Percentiles rank a stretch among this genome's conserved stretches.
phyloP scores from a whole-genome alignment of 2,888 invertebrate genomes.

The Drosophila peninsularis region DNA sequence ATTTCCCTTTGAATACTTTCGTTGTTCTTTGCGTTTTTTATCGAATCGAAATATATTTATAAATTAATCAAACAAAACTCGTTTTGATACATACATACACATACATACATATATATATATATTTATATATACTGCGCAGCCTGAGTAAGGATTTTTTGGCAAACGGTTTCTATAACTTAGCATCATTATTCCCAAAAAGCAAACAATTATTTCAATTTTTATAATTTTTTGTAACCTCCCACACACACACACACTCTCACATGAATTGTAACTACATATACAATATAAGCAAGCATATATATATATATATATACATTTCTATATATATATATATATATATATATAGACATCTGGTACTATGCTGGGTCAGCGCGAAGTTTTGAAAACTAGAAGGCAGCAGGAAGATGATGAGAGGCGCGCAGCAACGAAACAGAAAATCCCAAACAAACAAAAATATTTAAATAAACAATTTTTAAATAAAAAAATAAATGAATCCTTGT shows the following conservation, averaged over 20 bases:
- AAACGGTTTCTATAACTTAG: slow-evolving; percentile 34
- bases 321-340: slow-evolving; percentile 11
- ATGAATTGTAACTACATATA: slow-evolving; percentile 32
- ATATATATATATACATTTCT: slow-evolving; percentile 24
- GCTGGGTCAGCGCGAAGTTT: slow-evolving; percentile 35
- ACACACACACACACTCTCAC: slow-evolving; percentile 18
- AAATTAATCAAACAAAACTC: slow-evolving; percentile 9
- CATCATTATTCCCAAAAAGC: slow-evolving; percentile 18
- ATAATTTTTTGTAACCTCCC: slow-evolving; percentile 10
- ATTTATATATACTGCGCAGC: slow-evolving; percentile 16
- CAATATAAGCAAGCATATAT: slow-evolving; percentile 22
- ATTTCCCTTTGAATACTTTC: neutral
- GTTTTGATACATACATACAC: slow-evolving; percentile 14
- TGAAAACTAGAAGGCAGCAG: slow-evolving; percentile 30
- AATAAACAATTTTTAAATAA: slow-evolving; percentile 80
- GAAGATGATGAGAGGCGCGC: slow-evolving; percentile 17
- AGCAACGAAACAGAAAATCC: slow-evolving; percentile 41
- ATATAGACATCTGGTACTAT: slow-evolving; percentile 29
- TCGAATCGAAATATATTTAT: slow-evolving; percentile 12
- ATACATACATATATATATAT: neutral
- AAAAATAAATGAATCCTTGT: slow-evolving; percentile 11
- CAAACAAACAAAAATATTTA: slow-evolving; percentile 68
- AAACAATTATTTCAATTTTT: slow-evolving; percentile 4
- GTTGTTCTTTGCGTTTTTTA: slow-evolving; percentile 7
- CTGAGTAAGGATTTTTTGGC: slow-evolving; percentile 16